Base-by-base conservation (phyloP, 2,888 invertebrate species). In the Sarcophaga rosellei region DNA sequence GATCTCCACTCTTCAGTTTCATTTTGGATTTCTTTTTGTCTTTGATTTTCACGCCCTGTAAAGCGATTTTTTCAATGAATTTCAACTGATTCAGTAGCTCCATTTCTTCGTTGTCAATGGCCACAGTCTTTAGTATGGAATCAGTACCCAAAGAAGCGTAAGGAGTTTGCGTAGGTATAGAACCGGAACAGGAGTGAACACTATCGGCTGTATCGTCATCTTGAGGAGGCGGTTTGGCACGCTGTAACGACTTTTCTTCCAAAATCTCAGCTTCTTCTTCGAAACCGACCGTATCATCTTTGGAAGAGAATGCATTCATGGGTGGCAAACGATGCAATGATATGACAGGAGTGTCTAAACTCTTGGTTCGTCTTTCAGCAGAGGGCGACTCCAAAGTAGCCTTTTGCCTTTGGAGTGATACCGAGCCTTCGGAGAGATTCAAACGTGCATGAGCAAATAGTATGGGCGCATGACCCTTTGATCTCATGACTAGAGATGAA, bases 291-390 rank as follows among this genome's bases (percentile, higher is more conserved):
- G 97, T 97, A 91, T 97, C 97, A 91, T 97, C 97, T 93, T 97
- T 97, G 35, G 97, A 97, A 2, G 97, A 97, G 92, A 97, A 97
- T 0, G 97, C 96, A 92, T 97, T 97, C 92, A 96, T 95, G 10
- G 97, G 96, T 20, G 97, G 97, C 63, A 97, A 93, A 90, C 96
- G 94, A 92, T 96, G 96, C 47, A 97, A 93, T 23, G 97, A 96
- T 90, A 97, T 97, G 25, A 97, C 96, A 1, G 97, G 96, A 3
- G 97, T 96, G 90, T 97, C 97, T 88, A 97, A 94, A 84, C 97
- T 97, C 93, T 97, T 97, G 1, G 97, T 96, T 89, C 97, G 94
- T 75, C 97, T 94, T 79, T 96, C 96, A 4, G 96, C 93, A 10
- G 96, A 95, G 4, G 97, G 97, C 0, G 97, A 97, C 88, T 95